A percentile compares a stretch with the other conserved stretches of the same genome.
Evolutionary conservation across 2,888 invertebrate species (phyloP).

Genomic region (Lepidocyrtinus sp.): DNA sequence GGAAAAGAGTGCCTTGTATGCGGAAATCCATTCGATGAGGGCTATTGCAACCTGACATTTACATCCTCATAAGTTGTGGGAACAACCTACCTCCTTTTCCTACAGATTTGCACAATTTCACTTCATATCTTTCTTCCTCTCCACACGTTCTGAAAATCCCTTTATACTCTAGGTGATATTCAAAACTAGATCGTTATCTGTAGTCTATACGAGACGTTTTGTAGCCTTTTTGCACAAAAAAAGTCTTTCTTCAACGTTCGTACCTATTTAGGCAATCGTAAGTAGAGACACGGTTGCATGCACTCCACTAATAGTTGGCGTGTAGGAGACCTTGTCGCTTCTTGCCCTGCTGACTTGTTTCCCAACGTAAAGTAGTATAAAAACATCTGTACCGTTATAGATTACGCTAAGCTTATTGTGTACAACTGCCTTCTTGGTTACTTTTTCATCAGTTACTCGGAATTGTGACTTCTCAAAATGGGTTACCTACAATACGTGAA

Average conservation of each 20-base stretch:
- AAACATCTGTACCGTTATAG: background rate
- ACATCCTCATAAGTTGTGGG: constrained; percentile 63
- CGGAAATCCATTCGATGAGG: constrained; percentile 49
- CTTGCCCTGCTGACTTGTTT: constrained; percentile 47
- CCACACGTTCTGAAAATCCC: background rate
- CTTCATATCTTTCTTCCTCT: background rate
- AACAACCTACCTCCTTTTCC: constrained; percentile 51
- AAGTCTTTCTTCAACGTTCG: background rate
- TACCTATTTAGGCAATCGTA: background rate
- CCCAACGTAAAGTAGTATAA: no score
- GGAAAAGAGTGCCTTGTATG: constrained; percentile 12
- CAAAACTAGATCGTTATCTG: background rate
- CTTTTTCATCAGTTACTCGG: background rate
- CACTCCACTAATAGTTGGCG: constrained; percentile 27
- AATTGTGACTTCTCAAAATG: constrained; percentile 5
- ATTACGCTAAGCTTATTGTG: background rate
- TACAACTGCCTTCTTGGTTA: background rate
- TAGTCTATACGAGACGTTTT: background rate
- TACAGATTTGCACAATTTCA: constrained; percentile 47
- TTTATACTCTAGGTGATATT: background rate
- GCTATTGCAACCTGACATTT: constrained; percentile 58
- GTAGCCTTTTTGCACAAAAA: background rate
- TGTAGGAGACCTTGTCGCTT: constrained; percentile 31
- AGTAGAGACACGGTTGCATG: constrained; percentile 35
- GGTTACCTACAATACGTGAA: constrained; percentile 9